Base-by-base conservation (phyloP, 2,797 vertebrate species). In the Sebastes wilsoni region DNA sequence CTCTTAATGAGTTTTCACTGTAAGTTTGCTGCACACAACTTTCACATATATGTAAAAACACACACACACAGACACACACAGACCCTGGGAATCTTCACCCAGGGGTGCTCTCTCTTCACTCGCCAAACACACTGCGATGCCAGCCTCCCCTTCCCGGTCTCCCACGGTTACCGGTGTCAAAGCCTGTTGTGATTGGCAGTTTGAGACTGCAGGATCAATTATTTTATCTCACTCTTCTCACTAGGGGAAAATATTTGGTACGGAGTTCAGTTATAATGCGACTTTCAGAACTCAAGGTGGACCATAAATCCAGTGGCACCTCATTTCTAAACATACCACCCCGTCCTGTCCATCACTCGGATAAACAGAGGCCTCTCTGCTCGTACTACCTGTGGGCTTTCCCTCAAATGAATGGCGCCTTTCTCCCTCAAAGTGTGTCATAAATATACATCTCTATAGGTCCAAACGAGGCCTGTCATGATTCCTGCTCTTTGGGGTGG, bases 1-100 rank as follows among this genome's bases (percentile, higher is more conserved):
- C 86, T 79, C 74, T 88, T 89, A 93, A 94, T 93, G 91, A 94
- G 89, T 89, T 93, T 91, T 88, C 28, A 22, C 87, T 72, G 66
- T 20, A 61, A 70, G 85, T 82, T 79, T 71, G 75, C 75, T 3
- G 74, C 79, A 75, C 83, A 87, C 83, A 89, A 87, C 82, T 84
- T 89, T 80, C 79, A 74, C 87, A 81, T 88, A 36, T 66, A 69
- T 8, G 61, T 77, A 86, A 80, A 87, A 81, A 90, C 73, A 70
- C 79, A 88, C 52, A 90, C 72, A 90, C 72, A 67, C 80, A 87
- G 28, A 86, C 82, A 89, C 76, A 71, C 81, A 86, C 28, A 74
- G 77, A 77, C 28, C 74, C 82, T 90, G 88, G 83, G 89, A 92
- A 91, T 88, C 86, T 84, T 81, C 42, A 60, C 20, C 59, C 76